Conservation (phyloP, 2,888 invertebrate genomes). For the Ischnus inquisitorius region DNA sequence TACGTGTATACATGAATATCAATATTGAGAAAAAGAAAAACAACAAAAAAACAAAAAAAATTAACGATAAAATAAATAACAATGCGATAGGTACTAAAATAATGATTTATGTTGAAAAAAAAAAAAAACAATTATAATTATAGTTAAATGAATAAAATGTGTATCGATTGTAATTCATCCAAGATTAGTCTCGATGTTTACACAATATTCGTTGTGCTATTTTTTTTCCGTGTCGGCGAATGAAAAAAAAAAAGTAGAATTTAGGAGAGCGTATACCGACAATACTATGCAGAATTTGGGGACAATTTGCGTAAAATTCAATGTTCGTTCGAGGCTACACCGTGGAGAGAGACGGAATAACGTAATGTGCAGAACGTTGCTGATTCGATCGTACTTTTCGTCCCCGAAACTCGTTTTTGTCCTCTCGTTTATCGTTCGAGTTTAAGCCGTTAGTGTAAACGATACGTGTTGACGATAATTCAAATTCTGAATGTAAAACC, state of each 20-base stretch:
- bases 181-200: conserved; percentile 41
- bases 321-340: conserved; percentile 15
- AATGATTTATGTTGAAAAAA: conserved; percentile 18
- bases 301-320: conserved; percentile 25
- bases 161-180: conserved; percentile 34
- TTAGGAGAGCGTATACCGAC: conserved; percentile 15
- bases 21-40: conserved; percentile 36
- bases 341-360: conserved; percentile 29
- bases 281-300: conserved; percentile 31
- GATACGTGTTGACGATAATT: conserved; percentile 40
- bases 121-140: conserved; percentile 43
- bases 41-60: no score
- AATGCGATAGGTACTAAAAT: conserved; percentile 55
- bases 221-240: conserved; percentile 29
- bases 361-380: conserved; percentile 46
- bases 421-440: conserved; percentile 31
- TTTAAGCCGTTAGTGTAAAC: conserved; percentile 30
- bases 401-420: neutral
- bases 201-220: conserved; percentile 20
- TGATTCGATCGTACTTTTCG: neutral
- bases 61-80: conserved; percentile 53
- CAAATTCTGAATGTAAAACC: conserved; percentile 50
- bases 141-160: conserved; percentile 48
- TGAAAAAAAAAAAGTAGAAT: conserved; percentile 33
- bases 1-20: conserved; percentile 54